Conservation (phyloP, 2,888 invertebrate species). For the Pedicia rivosa region DNA sequence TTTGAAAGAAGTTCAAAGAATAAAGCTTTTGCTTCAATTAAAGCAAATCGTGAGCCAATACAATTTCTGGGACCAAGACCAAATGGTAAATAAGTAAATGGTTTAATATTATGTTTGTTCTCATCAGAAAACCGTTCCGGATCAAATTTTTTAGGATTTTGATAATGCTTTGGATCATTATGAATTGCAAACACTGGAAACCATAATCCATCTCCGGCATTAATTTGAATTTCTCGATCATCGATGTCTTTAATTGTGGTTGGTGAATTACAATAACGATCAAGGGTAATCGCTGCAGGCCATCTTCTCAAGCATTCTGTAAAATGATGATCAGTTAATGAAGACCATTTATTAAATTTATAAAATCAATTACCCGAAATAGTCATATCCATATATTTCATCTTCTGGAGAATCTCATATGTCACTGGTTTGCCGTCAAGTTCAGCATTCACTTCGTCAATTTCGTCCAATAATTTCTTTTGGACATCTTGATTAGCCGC, state of each 20-base stretch:
- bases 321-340: conserved; percentile 19
- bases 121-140: conserved; percentile 41
- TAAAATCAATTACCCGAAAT: not conserved
- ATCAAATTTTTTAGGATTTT: conserved; percentile 38
- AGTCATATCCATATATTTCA: conserved; percentile 41
- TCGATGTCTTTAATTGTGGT: no score
- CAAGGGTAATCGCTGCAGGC: conserved; percentile 32
- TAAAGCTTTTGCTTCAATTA: conserved; percentile 7
- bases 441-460: conserved; percentile 31
- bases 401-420: conserved; percentile 37
- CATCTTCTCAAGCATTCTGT: conserved; percentile 37
- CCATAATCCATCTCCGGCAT: conserved; percentile 18
- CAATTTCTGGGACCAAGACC: conserved; percentile 44
- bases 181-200: conserved; percentile 33
- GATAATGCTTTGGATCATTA: conserved; percentile 34
- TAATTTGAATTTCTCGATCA: conserved; percentile 15
- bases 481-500: conserved; percentile 41
- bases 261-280: conserved; percentile 36
- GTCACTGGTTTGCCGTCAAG: conserved; percentile 32
- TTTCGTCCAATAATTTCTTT: conserved; percentile 35
- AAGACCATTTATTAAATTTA: no score
- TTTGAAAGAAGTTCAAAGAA: conserved; percentile 5
- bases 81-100: conserved; percentile 36
- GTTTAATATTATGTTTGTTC: conserved; percentile 34
- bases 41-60: conserved; percentile 30